Base-by-base conservation (phyloP, 2,888 invertebrate genomes). In the Drosophila ezoana region DNA sequence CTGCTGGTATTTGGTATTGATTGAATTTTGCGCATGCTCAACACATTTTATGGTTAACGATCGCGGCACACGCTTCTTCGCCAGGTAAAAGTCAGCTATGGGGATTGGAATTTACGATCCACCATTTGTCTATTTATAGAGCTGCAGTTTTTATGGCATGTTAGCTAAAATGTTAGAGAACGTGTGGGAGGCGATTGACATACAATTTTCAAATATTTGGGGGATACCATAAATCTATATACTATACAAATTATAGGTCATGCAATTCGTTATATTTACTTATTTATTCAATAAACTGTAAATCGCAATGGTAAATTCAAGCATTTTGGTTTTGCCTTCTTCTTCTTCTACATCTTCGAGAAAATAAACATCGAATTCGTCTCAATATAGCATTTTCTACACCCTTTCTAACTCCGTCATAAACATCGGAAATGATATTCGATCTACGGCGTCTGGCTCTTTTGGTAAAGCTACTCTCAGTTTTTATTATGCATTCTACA, bases 51-150 rank as follows among this genome's bases (percentile, higher is more conserved):
- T 61, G 54, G 35, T 40, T 70, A 58, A 61, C 67, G 57, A 72
- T 63, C 53, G 47, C 48, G 79, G 81, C 79, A 81, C 81, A 80
- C 74, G 76, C 76, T 61, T 18, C 65, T 48, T 33, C 1, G 35
- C 32, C 38, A 67, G 67, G 61, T 61, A 76, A 59, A 44, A 71
- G 14, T 32, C 41, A 57, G 52, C 54, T 14, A 45, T 48, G 54
- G 57, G 47, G 51, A 66, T 32, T 59, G 71, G 52, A 70, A 76
- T 76, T 61, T 44, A 62, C 47, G 23, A 57, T 41, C 10, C 32
- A 18, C 28, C 33, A 20, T 32, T n/a, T 33, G 16, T 33, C 43
- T 68, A 62, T 44, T 49, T 43, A 69, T 75, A 69, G 62, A 47
- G 11, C 37, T 56, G 61, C 60, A 60, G 3, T 4, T 41, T 45